These are phyloP conservation scores for Athalia circularis DNA, from an alignment of 2,888 invertebrate species.

Conservation along the genomic window DNA sequence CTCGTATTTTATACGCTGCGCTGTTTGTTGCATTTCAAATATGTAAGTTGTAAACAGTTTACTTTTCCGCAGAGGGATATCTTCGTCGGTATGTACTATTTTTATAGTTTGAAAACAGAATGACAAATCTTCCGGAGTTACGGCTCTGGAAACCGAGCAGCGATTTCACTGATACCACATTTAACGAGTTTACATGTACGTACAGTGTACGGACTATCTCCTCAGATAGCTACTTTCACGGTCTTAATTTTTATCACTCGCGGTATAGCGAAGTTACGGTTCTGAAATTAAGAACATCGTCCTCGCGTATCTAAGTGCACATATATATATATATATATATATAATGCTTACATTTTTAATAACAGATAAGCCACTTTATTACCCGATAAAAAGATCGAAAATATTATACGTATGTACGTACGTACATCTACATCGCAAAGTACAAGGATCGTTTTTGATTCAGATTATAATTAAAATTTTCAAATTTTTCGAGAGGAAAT, in stretches of 20 bases:
- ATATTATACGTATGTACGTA: not conserved
- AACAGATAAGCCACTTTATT: conserved; percentile 23
- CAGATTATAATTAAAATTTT: not conserved
- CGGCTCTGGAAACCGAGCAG: conserved; percentile 27
- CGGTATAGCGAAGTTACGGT: not conserved
- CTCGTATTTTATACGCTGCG: conserved; percentile 3
- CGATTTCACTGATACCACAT: conserved; percentile 44
- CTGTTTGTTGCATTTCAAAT: conserved; percentile 30
- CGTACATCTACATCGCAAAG: not conserved
- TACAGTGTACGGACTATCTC: conserved; percentile 24
- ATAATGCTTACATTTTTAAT: too few species aligned
- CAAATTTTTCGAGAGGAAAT: conserved; percentile 10
- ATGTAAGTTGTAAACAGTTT: conserved; percentile 22
- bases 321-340: not conserved
- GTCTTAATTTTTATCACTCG: conserved; percentile 18
- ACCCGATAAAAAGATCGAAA: conserved; percentile 8
- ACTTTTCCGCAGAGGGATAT: not conserved
- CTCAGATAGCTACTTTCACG: conserved; percentile 14
- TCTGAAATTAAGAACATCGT: conserved; percentile 1
- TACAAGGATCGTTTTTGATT: not conserved
- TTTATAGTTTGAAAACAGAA: conserved; percentile 36
- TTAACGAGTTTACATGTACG: conserved; percentile 24
- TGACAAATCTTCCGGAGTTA: conserved; percentile 27
- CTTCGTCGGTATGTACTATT: conserved; percentile 15
- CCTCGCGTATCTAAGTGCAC: not conserved